Base-by-base conservation (phyloP, 2,113 vertebrate genomes). In the Silurus meridionalis region DNA sequence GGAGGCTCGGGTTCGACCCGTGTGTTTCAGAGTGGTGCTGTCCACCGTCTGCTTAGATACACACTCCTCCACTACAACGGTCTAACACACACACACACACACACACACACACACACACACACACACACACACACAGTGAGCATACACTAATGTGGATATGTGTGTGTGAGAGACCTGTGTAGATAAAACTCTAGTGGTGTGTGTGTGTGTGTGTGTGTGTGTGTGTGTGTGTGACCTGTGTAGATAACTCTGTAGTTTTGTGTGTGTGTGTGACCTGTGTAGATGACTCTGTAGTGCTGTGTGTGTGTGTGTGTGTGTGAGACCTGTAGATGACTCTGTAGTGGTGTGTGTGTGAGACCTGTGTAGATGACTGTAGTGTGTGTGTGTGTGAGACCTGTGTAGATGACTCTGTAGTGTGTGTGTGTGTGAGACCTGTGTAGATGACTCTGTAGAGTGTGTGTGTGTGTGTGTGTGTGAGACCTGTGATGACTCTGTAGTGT, bases 1-100 rank as follows among this genome's bases (percentile, higher is more conserved):
- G 0, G 94, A 95, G 0, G 81, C 87, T 85, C 92, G 90, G 71
- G 82, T 67, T 0, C 87, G 85, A 8, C 78, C 85, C 23, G n/a
- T 46, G 13, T 58, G 52, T 74, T 85, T 89, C 50, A 89, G 67
- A 2, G 85, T 78, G 69, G 63, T 75, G 82, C 77, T 82, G 67
- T 88, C 75, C 71, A 63, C 55, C 84, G 48, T 84, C 3, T 25
- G 48, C 8, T 74, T 61, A 13, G 57, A 58, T 17, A 69, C 78
- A 58, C 25, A 52, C 4, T 83, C 69, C 46, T 83, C 84, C 13
- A 53, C 84, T 72, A 82, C 25, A 13, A 60, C 61, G 1, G 85
- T 88, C 89, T 90, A 81, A 83, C 14, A 88, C 21, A 64, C 17
- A 21, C 74, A 48, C 28, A 64, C 25, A 64, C 23, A 78, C 21